Evolutionary conservation across 2,113 vertebrate species (phyloP).

Genomic region (Hystrix cristata): DNA sequence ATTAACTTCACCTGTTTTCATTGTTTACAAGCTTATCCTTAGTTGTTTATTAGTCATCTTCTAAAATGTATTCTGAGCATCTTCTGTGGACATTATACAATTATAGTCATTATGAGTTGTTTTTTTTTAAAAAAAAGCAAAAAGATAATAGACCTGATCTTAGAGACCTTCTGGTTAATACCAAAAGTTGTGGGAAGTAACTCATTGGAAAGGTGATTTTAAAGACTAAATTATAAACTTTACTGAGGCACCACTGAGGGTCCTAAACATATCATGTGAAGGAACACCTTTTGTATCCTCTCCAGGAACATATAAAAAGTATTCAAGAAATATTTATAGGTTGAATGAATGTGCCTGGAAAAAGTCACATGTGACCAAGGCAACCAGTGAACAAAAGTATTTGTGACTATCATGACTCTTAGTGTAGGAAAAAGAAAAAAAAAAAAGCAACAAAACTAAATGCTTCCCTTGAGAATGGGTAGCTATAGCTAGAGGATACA

Average conservation of each 20-base stretch:
- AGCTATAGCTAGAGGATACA: not conserved
- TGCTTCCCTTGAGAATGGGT: not conserved
- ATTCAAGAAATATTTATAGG: not conserved
- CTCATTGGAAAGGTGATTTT: constrained; percentile 17
- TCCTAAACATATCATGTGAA: not conserved
- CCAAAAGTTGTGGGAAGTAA: not conserved
- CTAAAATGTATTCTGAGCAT: not conserved
- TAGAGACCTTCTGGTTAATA: constrained; percentile 15
- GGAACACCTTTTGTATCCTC: not conserved
- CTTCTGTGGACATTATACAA: not conserved
- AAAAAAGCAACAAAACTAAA: not conserved
- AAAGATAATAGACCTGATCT: not conserved
- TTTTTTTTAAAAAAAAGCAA: constrained; percentile 24
- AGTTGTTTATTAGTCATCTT: not conserved
- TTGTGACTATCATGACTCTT: not conserved
- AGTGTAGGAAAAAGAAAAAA: not conserved
- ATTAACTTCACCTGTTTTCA: not conserved
- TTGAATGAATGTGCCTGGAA: not conserved
- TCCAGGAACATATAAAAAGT: not conserved
- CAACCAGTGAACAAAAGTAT: not conserved
- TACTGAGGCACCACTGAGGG: not conserved
- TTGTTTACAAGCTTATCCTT: not conserved
- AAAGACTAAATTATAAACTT: constrained; percentile 41
- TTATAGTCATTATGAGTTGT: not conserved
- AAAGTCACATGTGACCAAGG: not conserved